Base-by-base conservation (phyloP, 2,888 invertebrate species). In the Pristionchus arcanus region DNA sequence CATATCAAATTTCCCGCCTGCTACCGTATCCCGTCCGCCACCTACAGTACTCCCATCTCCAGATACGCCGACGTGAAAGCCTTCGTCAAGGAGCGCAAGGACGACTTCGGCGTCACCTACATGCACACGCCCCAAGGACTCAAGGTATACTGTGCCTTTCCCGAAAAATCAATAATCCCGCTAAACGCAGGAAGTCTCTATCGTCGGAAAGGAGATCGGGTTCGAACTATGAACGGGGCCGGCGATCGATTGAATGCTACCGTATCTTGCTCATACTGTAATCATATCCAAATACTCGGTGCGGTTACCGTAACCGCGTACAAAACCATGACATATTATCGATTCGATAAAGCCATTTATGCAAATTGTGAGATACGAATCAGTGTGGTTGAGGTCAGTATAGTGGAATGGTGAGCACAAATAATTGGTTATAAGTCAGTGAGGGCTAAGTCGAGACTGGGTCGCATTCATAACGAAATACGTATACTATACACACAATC, bases 31-130 rank as follows among this genome's bases (percentile, higher is more conserved):
- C 34, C 31, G 2, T 31, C 71, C 34, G 31, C 21, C n/a, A 31
- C 5, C 59, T 85, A 85, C 59, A 55, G 55, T 85, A 59, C 19
- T 49, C 53, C 49, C 28, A 63, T 66, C n/a, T 66, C 21, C 83
- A 89, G 89, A 42, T 81, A 83, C 83, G 83, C 4, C 1, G 28
- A 25, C 11, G 49, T 89, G 0, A 89, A 83, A 63, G 42, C 34
- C 2, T 89, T 59, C 42, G 66, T 63, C 11, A 55, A 53, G 19
- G 89, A 59, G 42, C 59, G 63, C 66, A 37, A 25, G 19, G 83
- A 59, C 19, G 89, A 83, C 16, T 83, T 89, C 66, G 89, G 89
- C 9, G 42, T 89, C 37, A 89, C 81, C n/a, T 42, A 83, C 31
- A 19, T 89, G 42, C 11, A 83, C 66, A 89, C 89, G 42, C 28